Base-by-base conservation (phyloP, 1,140 invertebrate genomes). In the Luehdorfia chinensis region DNA sequence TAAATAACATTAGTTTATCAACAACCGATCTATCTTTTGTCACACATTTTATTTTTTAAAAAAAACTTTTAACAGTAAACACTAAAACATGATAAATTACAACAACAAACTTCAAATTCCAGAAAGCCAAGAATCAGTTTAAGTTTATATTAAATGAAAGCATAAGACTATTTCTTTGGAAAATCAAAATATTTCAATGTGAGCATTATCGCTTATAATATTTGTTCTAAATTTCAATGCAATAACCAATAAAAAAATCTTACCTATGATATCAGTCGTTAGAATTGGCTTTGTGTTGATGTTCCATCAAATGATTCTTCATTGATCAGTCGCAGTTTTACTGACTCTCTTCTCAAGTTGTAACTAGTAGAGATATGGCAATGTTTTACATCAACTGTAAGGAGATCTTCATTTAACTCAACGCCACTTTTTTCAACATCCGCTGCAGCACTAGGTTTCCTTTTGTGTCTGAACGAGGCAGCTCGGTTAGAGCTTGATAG, bases 311-410 rank as follows among this genome's bases (percentile, higher is more conserved):
- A 80, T n/a, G 84, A 83, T 47, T 88, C 87, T 59, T 88, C 87
- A 37, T 83, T 86, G 30, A 88, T 87, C n/a, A 87, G 65, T 15
- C 85, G 59, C 51, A 88, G 51, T 49, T 84, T 80, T 14, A 87
- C 84, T 2, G 87, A 86, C 47, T 88, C 87, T 25, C 84, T 55
- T 30, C 85, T 65, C 31, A 87, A 58, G 45, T 83, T 88, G 45
- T 88, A 88, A 32, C 86, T 88, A 4, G 84, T 84, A 0, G 81
- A 85, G 19, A 85, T 84, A 33, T 85, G 81, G 18, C 81, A 85
- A 57, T 85, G 81, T 46, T 84, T 84, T 32, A 85, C 81, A 28
- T 85, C 81, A 7, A 85, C 75, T 0, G 59, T 83, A 45, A 85
- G 56, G 14, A 85, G 67, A 31, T 86, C 84, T 33, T 87, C 83